A percentile compares a stretch with the other conserved stretches of the same genome.
These are phyloP conservation scores for Coremacera marginata DNA, from an alignment of 2,888 invertebrate genomes.

Conservation along the genomic window DNA sequence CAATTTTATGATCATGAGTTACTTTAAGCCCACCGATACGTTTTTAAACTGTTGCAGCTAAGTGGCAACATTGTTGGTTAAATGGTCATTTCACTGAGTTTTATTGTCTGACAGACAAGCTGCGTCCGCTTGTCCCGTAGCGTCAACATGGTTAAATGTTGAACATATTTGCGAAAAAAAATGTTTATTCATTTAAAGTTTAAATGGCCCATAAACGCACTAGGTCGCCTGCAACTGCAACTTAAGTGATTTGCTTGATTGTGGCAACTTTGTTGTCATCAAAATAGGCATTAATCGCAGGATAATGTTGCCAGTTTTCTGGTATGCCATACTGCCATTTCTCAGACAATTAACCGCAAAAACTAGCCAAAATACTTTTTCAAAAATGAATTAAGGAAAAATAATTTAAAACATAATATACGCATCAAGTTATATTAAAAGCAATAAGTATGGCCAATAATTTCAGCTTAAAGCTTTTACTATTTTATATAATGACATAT, in stretches of 20 bases:
- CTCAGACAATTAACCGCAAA: no score
- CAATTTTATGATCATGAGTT: slow-evolving; percentile 29
- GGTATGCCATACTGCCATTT: no score
- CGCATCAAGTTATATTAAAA: no score
- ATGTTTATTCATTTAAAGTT: slow-evolving; percentile 38
- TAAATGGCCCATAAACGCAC: slow-evolving; percentile 44
- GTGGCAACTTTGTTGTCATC: slow-evolving; percentile 29
- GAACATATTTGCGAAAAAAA: slow-evolving; percentile 11
- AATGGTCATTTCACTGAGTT: slow-evolving; percentile 30
- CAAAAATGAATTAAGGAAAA: no score
- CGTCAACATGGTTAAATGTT: background rate
- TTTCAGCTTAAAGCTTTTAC: no score
- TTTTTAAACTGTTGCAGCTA: background rate
- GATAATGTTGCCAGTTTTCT: no score
- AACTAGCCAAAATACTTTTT: no score
- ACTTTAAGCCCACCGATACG: background rate
- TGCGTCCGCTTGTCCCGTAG: background rate
- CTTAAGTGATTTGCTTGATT: slow-evolving; percentile 8
- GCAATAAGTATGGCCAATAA: no score
- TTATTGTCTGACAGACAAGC: slow-evolving; percentile 27
- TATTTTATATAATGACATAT: no score
- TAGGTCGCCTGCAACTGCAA: slow-evolving; percentile 39
- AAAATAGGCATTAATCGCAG: background rate
- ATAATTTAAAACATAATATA: no score
- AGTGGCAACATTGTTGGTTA: slow-evolving; percentile 31